Evolutionary conservation across 2,113 vertebrate genomes (phyloP), one percentile per base, ranked within the genome.

Genomic region (Tupaia chinensis): DNA sequence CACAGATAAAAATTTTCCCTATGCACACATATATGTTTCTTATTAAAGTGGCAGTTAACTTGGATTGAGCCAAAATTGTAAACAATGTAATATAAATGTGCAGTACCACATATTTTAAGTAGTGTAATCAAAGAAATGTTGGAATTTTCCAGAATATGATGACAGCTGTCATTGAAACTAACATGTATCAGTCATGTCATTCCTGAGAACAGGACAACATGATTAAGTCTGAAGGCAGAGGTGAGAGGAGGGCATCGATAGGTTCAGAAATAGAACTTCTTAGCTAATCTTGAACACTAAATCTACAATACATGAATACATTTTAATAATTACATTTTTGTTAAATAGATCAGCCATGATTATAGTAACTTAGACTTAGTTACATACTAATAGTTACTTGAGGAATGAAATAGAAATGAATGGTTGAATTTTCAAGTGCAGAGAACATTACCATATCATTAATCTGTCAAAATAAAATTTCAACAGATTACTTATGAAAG

Each of bases 131-230:
- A 73, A 63, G 23, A 76, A 84, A 91, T 88, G 8, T 82, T 94
- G 29, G 78, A 27, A 82, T 88, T 86, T 68, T 78, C 22, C 27
- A 69, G 22, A 44, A 78, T 63, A 54, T 61, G 58, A 3, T 81
- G 69, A 93, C 79, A 94, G 68, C 89, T 97, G 74, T 91, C 91
- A 93, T 61, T 32, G 65, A 29, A 81, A 78, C 16, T 78, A 88
- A 95, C 22, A 79, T 1, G 0, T 6, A 34, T 88, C 29, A 70
- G 27, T 88, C 19, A 77, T 84, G 53, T 85, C 61, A 89, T 56
- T 80, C 63, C 27, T 87, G 61, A 87, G 25, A 69, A 92, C 34
- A 94, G 7, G 44, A 54, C 19, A 56, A 16, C 16, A 54, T 93
- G 54, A 92, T 72, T 79, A 54, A 93, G 11, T 19, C 1, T 66